phyloP scores from a whole-genome alignment of 2,797 vertebrate species.

The Adelosebastes latens region DNA sequence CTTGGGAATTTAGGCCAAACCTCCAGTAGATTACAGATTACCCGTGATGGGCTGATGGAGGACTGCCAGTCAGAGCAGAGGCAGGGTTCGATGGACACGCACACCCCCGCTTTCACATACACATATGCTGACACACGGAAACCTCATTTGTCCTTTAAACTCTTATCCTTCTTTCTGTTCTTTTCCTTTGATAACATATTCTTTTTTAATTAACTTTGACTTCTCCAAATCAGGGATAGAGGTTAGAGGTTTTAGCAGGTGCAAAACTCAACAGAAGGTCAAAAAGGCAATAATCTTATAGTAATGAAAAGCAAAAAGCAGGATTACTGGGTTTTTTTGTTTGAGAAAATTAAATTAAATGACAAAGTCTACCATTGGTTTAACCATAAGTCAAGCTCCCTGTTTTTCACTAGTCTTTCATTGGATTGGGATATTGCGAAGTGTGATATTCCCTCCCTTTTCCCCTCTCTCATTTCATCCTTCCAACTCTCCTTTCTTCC shows the following conservation, averaged over 20 bases:
- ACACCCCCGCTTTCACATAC: not conserved
- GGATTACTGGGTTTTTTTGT: not conserved
- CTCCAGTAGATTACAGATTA: constrained; percentile 72
- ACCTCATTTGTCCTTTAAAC: not conserved
- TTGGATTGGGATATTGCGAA: not conserved
- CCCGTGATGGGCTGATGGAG: constrained; percentile 43
- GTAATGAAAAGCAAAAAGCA: not conserved
- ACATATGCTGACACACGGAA: not conserved
- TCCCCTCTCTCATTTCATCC: not conserved
- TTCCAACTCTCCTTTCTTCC: not conserved
- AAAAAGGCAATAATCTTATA: not conserved
- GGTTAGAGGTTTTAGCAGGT: not conserved
- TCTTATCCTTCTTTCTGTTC: not conserved
- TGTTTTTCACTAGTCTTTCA: not conserved
- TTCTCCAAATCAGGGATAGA: not conserved
- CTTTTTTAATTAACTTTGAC: not conserved
- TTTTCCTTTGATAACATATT: not conserved
- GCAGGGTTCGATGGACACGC: constrained; percentile 1
- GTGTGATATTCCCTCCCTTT: not conserved
- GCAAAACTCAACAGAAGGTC: not conserved
- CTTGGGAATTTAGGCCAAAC: constrained; percentile 70
- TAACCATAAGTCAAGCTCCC: not conserved
- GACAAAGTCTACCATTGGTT: not conserved
- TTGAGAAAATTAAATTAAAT: not conserved
- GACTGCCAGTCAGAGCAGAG: constrained; percentile 29